phyloP scores from a whole-genome alignment of 2,888 invertebrate species.

The Sminthurides aquaticus region DNA sequence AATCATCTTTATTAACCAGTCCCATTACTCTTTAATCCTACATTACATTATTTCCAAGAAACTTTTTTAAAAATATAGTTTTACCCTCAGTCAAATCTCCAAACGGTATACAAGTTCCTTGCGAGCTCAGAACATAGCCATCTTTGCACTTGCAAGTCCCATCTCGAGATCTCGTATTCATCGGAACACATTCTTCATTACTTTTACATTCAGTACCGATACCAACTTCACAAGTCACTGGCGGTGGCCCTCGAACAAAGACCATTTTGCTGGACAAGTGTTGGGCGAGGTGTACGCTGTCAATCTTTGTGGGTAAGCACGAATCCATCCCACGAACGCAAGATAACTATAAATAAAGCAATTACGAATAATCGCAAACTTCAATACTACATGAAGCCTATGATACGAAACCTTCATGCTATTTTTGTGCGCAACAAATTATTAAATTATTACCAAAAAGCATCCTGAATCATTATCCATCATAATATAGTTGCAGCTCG shows the following conservation, averaged over 20 bases:
- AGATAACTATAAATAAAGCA: constrained; percentile 24
- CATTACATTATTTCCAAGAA: background rate
- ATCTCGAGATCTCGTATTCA: constrained; percentile 53
- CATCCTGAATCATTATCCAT: constrained; percentile 63
- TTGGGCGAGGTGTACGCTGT: background rate
- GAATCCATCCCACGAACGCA: constrained; percentile 22
- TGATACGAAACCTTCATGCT: too few species aligned
- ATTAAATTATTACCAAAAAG: constrained; percentile 57
- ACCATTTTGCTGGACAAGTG: constrained; percentile 20
- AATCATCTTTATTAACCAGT: too few species aligned
- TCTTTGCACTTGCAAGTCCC: constrained; percentile 66
- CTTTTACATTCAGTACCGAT: constrained; percentile 55
- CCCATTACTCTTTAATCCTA: too few species aligned
- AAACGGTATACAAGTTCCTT: constrained; percentile 39
- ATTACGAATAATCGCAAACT: background rate
- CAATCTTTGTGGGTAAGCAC: constrained; percentile 12
- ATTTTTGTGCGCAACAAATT: constrained; percentile 27
- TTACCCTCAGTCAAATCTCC: constrained; percentile 46
- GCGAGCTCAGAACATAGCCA: constrained; percentile 54
- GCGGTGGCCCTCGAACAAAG: constrained; percentile 24
- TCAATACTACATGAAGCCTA: too few species aligned
- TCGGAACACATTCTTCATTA: constrained; percentile 63
- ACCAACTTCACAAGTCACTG: constrained; percentile 54
- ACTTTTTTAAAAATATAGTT: too few species aligned
- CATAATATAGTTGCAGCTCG: constrained; percentile 70